These are phyloP conservation scores for Atrichornis clamosus DNA, from an alignment of 2,113 vertebrate species.

Conservation along the genomic window DNA sequence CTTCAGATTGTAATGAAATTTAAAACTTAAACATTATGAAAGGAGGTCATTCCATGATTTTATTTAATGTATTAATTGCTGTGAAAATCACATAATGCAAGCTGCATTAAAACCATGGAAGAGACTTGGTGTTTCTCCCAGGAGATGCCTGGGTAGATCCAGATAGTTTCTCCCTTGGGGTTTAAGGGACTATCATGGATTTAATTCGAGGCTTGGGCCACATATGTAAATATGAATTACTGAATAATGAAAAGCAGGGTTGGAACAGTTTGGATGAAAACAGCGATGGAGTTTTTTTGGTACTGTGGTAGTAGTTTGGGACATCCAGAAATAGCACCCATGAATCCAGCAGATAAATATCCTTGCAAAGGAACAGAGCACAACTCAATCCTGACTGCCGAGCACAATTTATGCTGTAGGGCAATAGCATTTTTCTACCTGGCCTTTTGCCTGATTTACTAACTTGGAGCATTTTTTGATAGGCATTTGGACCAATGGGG, in stretches of 20 bases:
- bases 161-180: neutral
- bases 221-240: neutral
- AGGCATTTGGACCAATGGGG: neutral
- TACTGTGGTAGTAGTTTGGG: neutral
- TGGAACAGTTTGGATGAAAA: neutral
- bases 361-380: neutral
- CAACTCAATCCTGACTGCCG: neutral
- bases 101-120: neutral
- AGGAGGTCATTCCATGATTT: neutral
- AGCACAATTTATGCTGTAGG: neutral
- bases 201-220: neutral
- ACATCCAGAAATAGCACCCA: rapidly evolving
- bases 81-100: neutral
- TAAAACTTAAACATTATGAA: neutral
- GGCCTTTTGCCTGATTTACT: neutral
- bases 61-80: neutral
- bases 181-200: neutral
- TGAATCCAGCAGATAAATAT: neutral
- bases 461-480: neutral
- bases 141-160: neutral
- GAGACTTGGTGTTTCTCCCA: neutral
- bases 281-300: neutral
- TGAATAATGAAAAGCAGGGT: neutral
- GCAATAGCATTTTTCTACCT: neutral
- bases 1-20: neutral